Percentiles rank a stretch among this genome's conserved stretches.
phyloP scores from a whole-genome alignment of 2,113 vertebrate genomes.

The Aptenodytes forsteri region DNA sequence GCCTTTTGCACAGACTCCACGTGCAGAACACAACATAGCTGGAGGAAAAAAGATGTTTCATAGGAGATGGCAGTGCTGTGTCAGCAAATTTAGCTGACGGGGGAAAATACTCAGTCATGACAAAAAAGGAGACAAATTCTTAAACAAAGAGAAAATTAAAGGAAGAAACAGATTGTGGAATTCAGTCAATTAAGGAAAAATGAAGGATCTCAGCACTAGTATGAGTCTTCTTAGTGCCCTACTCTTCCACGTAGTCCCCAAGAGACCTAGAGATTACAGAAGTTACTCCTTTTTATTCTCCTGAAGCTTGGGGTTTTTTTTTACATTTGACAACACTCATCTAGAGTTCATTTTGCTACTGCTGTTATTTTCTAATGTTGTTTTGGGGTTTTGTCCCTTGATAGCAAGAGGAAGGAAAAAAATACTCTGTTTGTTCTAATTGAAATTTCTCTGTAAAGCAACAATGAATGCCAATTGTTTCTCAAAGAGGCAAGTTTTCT shows the following conservation, averaged over 20 bases:
- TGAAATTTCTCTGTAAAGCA: not conserved
- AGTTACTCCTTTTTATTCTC: not conserved
- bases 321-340: not conserved
- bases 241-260: not conserved
- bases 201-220: not conserved
- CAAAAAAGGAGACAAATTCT: not conserved
- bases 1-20: rapidly evolving
- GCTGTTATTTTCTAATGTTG: not conserved
- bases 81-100: not conserved
- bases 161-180: not conserved
- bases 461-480: not conserved
- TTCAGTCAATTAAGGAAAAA: not conserved
- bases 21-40: not conserved
- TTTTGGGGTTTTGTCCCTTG: not conserved
- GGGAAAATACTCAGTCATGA: not conserved
- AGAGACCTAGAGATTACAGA: not conserved
- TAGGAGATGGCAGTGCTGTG: not conserved
- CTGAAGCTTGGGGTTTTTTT: not conserved
- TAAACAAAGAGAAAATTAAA: not conserved
- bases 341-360: not conserved
- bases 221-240: not conserved
- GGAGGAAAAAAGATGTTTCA: not conserved
- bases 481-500: not conserved
- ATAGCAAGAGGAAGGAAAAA: not conserved
- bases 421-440: not conserved